A percentile compares a stretch with the other conserved stretches of the same genome.
phyloP scores from a whole-genome alignment of 2,797 vertebrate genomes.

The Pseudotriccus pelzelni region DNA sequence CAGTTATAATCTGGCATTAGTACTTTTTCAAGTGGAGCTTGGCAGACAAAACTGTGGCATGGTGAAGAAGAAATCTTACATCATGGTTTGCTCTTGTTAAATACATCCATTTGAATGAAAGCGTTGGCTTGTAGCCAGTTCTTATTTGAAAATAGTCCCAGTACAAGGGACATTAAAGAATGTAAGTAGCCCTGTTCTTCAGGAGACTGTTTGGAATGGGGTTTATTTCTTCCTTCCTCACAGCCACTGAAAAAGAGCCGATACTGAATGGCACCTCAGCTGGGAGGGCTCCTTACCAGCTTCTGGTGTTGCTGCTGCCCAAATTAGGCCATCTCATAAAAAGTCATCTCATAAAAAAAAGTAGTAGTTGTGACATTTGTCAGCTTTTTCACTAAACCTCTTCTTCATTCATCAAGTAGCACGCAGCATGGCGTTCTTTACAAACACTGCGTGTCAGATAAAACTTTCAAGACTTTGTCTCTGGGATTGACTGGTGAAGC shows the following conservation, averaged over 20 bases:
- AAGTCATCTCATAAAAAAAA: neutral
- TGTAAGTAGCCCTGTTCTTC: neutral
- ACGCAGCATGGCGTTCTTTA: neutral
- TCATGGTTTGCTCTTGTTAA: conserved; percentile 6
- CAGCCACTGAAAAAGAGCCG: neutral
- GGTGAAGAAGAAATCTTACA: neutral
- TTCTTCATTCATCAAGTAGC: neutral
- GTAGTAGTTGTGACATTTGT: neutral
- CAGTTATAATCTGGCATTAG: conserved; percentile 7
- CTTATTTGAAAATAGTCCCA: neutral
- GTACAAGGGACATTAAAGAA: neutral
- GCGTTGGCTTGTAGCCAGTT: neutral
- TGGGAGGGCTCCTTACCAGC: neutral
- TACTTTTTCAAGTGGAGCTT: neutral
- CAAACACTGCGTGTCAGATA: neutral
- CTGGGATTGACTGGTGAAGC: neutral
- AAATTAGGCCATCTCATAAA: neutral
- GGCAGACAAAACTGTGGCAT: neutral
- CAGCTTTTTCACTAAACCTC: neutral
- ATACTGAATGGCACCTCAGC: neutral
- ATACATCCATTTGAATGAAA: conserved; percentile 6
- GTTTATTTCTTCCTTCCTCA: neutral
- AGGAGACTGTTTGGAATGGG: neutral
- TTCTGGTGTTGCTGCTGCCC: neutral
- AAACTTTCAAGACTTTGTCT: neutral